Base-by-base conservation (phyloP, 1,140 invertebrate genomes). In the Drosophila bipectinata region DNA sequence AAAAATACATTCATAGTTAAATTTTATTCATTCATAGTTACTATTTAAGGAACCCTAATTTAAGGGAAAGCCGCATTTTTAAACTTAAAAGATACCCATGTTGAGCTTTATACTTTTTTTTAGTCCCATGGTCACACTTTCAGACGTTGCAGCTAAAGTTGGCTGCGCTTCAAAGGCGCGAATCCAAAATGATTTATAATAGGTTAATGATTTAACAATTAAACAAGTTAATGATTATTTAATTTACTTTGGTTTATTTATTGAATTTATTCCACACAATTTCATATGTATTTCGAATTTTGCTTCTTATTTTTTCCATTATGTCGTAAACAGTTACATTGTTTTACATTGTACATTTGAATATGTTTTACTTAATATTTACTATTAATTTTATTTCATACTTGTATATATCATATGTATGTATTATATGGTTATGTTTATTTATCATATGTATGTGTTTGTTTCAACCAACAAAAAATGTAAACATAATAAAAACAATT, bases 331-430 rank as follows among this genome's bases (percentile, higher is more conserved):
- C 80, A 85, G 67, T 87, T 85, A 85, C 58, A 85, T 85, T 69
- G 82, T 87, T 85, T 85, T 87, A 85, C 71, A 85, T 85, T 85
- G 83, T 85, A 85, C 75, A 85, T 82, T 87, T 78, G 54, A 78
- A 87, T 87, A 81, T 76, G 66, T 51, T 76, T 79, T 84, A 77
- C 81, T 85, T 84, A 84, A 69, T 77, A 49, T 52, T 52, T 79
- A 79, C 28, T 67, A 67, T 78, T 82, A 81, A 62, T 55, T 77
- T 48, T 77, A 81, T 49, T 64, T 69, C 32, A 69, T 69, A 68
- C 7, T 68, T 69, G 66, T 82, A 77, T 77, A 84, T 67, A 67
- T 73, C 69, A 53, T 75, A 54, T 71, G 55, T 52, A 54, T 74
- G 48, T 64, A 51, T 57, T 28, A 74, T 79, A 48, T 64, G 58